Evolutionary conservation across 2,888 invertebrate species (phyloP).

Genomic region (Anoncus sp.): DNA sequence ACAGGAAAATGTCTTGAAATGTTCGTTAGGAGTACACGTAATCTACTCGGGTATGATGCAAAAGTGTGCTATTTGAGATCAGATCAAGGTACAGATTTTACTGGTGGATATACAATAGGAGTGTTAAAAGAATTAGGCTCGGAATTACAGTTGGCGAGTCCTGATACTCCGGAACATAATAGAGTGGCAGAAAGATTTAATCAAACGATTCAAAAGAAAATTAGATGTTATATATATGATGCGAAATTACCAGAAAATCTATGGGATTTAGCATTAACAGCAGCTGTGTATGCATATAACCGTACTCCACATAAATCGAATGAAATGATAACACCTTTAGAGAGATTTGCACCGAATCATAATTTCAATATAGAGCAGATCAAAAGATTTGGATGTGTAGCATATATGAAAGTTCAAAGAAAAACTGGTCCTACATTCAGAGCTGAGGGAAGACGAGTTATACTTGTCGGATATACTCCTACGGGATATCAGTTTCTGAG

Average conservation of each 20-base stretch:
- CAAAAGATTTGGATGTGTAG: conserved; percentile 58
- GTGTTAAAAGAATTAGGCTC: conserved; percentile 59
- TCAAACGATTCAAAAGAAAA: conserved; percentile 57
- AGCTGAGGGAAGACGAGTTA: conserved; percentile 21
- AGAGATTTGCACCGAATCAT: conserved; percentile 49
- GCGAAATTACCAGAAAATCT: conserved; percentile 59
- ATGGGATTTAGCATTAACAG: conserved; percentile 61
- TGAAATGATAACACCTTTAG: conserved; percentile 49
- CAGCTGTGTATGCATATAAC: conserved; percentile 64
- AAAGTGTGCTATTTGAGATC: conserved; percentile 66
- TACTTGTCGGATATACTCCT: conserved; percentile 53
- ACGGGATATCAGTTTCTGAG: conserved; percentile 47
- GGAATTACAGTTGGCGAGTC: conserved; percentile 47
- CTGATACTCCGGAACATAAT: conserved; percentile 62
- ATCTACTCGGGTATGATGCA: conserved; percentile 61
- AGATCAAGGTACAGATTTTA: conserved; percentile 66
- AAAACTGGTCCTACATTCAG: conserved; percentile 56
- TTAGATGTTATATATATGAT: conserved; percentile 56
- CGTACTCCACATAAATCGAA: conserved; percentile 58
- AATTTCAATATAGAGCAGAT: conserved; percentile 54
- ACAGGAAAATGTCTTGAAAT: conserved; percentile 58
- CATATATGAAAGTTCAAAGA: conserved; percentile 45
- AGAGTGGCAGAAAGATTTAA: conserved; percentile 60
- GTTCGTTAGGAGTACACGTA: conserved; percentile 61
- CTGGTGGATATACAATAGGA: conserved; percentile 61